Evolutionary conservation across 2,797 vertebrate species (phyloP), one percentile per base, ranked within the genome.

Genomic region (Gymnoscopelus microlampas): DNA sequence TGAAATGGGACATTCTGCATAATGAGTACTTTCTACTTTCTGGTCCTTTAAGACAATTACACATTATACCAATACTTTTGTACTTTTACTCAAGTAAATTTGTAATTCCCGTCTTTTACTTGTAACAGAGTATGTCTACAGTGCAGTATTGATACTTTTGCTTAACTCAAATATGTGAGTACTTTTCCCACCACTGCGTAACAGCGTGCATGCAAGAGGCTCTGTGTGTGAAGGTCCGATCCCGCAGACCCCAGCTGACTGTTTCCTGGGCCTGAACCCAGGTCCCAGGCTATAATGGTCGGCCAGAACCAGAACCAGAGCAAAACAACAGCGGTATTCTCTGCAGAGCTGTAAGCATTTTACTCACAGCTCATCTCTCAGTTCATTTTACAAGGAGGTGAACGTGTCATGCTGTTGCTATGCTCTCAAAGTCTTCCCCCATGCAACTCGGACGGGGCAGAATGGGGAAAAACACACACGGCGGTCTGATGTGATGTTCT

Each of bases 331-430:
- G 70, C 60, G 65, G 76, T 83, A 51, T 80, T 81, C 90, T 89
- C 90, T 66, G 26, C 83, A 88, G 88, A 85, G 81, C 76, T 59
- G 55, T 88, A 83, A 88, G 68, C 80, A 83, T 86, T 88, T 81
- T 4, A 29, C 32, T 1, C 56, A 8, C 78, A 79, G 78, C 80
- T 91, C 85, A 80, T 87, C 84, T 83, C 88, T 90, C 84, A 85
- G 68, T 66, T 70, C 35, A 35, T 83, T 87, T 82, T 89, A 81
- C 82, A 84, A 83, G 85, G 77, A 73, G 75, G 82, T 76, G 78
- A 79, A 65, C 49, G 77, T 86, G 79, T 83, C 69, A 71, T 67
- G 62, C 73, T 65, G 76, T 48, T 80, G 78, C 66, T 73, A 73
- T 78, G 73, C 74, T 89, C 79, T 35, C 66, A 78, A 73, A 71